These are phyloP conservation scores for Calonectris borealis DNA, from an alignment of 2,113 vertebrate genomes.

Conservation along the genomic window DNA sequence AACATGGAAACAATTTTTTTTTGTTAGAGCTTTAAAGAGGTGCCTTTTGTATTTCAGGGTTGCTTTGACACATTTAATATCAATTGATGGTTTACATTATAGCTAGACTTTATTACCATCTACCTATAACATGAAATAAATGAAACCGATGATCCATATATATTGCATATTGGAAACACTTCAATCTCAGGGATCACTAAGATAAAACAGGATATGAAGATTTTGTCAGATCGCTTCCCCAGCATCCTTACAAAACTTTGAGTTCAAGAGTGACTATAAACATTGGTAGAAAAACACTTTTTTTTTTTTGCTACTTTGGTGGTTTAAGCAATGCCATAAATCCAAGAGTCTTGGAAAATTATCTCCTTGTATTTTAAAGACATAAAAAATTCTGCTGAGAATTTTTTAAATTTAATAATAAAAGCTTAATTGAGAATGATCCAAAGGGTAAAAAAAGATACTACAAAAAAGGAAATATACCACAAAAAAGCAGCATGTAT, in stretches of 20 bases:
- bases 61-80: neutral
- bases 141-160: neutral
- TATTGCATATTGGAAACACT: neutral
- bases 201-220: neutral
- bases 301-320: neutral
- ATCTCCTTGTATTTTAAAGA: neutral
- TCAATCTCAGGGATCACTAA: neutral
- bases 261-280: neutral
- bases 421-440: neutral
- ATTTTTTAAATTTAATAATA: neutral
- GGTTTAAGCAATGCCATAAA: neutral
- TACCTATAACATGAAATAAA: neutral
- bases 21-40: neutral
- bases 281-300: neutral
- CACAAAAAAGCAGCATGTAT: neutral
- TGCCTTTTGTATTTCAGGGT: neutral
- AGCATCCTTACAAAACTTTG: neutral
- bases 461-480: neutral
- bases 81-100: fast-evolving
- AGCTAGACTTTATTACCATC: neutral
- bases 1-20: neutral
- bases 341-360: neutral
- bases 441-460: neutral
- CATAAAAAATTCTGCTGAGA: neutral
- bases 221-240: neutral